Conservation (phyloP, 2,797 vertebrate species). For the Acanthornis magna region DNA sequence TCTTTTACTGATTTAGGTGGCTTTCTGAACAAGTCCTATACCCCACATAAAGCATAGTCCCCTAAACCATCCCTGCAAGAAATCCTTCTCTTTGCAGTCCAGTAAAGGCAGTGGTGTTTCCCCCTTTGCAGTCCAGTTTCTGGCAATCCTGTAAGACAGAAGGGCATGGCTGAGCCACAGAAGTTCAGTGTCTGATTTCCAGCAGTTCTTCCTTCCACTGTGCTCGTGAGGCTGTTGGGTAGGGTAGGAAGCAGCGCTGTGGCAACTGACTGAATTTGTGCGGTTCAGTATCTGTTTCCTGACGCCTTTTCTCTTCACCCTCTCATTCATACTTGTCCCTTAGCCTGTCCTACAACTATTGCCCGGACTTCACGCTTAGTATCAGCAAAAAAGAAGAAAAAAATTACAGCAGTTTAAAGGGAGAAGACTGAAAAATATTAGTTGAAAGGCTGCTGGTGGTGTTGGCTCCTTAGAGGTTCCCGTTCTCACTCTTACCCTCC, state of each 20-base stretch:
- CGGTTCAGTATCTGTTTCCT: not conserved
- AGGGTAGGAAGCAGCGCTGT: not conserved
- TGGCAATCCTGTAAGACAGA: not conserved
- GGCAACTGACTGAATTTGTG: not conserved
- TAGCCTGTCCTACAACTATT: not conserved
- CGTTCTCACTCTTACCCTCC: not conserved
- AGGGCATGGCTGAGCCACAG: not conserved
- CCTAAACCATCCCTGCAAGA: not conserved
- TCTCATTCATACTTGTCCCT: not conserved
- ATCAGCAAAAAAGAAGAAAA: not conserved
- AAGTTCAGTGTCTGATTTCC: not conserved
- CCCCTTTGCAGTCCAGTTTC: not conserved
- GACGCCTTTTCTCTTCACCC: not conserved
- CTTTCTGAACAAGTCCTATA: not conserved
- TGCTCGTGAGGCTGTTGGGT: not conserved
- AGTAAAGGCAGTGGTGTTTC: not conserved
- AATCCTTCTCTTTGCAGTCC: not conserved
- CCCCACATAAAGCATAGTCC: not conserved
- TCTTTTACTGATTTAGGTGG: not conserved
- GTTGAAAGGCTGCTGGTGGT: not conserved
- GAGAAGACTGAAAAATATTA: not conserved
- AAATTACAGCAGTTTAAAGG: not conserved
- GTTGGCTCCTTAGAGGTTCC: not conserved
- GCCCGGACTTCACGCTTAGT: not conserved
- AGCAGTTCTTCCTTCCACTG: not conserved